A percentile compares a stretch with the other conserved stretches of the same genome.
phyloP scores from a whole-genome alignment of 1,140 invertebrate genomes.

The Anastatus disparis region DNA sequence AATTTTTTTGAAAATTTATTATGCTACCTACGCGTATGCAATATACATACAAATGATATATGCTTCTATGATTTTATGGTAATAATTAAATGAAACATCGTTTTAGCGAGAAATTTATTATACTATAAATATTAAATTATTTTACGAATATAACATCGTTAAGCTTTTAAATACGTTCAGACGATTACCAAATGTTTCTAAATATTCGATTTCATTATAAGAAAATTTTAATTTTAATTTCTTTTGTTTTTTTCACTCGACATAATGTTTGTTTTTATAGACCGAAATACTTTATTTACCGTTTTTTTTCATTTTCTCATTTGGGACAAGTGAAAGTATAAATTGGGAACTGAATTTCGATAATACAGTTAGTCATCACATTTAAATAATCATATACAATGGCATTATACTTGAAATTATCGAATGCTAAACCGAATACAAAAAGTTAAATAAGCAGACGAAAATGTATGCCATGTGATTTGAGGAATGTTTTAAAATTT shows the following conservation, averaged over 20 bases:
- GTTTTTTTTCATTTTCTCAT: slow-evolving; percentile 7
- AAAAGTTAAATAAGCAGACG: slow-evolving; percentile 9
- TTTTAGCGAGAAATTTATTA: background rate
- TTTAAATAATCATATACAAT: slow-evolving; percentile 24
- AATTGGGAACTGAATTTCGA: slow-evolving; percentile 26
- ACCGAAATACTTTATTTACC: background rate
- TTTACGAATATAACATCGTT: background rate
- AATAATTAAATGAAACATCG: slow-evolving; percentile 10
- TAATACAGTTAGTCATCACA: slow-evolving; percentile 27
- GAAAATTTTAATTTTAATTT: too few species aligned
- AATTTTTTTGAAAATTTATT: slow-evolving; percentile 22
- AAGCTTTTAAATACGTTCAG: background rate
- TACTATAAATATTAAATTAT: slow-evolving; percentile 2
- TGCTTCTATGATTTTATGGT: background rate
- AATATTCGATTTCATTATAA: too few species aligned
- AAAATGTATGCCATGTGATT: slow-evolving; percentile 24
- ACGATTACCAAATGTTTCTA: background rate
- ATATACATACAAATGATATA: slow-evolving; percentile 10
- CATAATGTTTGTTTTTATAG: background rate
- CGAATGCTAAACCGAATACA: background rate
- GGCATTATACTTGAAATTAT: slow-evolving; percentile 2
- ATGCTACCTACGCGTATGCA: background rate
- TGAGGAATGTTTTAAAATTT: slow-evolving; percentile 11
- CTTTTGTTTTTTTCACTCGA: too few species aligned
- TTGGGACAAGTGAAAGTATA: slow-evolving; percentile 28